phyloP scores from a whole-genome alignment of 2,797 vertebrate species.

The Pitangus sulphuratus region DNA sequence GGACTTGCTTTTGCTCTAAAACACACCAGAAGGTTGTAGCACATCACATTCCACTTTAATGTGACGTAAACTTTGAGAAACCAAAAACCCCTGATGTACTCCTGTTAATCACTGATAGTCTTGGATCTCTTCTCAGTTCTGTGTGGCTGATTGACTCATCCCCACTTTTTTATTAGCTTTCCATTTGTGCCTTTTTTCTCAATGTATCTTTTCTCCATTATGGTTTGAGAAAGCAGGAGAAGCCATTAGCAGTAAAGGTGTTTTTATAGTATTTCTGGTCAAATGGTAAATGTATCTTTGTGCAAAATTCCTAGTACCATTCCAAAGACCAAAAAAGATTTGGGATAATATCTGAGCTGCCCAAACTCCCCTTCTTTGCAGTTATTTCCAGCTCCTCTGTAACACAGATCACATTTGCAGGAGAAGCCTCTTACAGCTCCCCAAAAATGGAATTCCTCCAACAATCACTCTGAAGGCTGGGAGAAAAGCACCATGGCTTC shows the following conservation, averaged over 20 bases:
- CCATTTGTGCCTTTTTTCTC: neutral
- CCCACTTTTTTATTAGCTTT: neutral
- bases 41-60: neutral
- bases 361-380: neutral
- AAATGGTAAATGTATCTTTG: neutral
- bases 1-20: neutral
- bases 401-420: neutral
- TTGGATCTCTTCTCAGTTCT: slow-evolving; percentile 32
- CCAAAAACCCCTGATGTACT: neutral
- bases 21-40: neutral
- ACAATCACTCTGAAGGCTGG: neutral
- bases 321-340: neutral
- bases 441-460: neutral
- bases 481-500: neutral
- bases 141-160: slow-evolving; percentile 1
- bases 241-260: neutral
- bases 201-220: neutral
- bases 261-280: neutral
- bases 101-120: slow-evolving; percentile 45
- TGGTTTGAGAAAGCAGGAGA: neutral
- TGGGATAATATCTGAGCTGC: neutral
- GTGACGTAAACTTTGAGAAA: neutral
- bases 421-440: neutral
- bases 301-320: neutral
- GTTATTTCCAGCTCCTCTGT: neutral